Conservation (phyloP, 2,113 vertebrate species). For the Pseudorasbora parva region DNA sequence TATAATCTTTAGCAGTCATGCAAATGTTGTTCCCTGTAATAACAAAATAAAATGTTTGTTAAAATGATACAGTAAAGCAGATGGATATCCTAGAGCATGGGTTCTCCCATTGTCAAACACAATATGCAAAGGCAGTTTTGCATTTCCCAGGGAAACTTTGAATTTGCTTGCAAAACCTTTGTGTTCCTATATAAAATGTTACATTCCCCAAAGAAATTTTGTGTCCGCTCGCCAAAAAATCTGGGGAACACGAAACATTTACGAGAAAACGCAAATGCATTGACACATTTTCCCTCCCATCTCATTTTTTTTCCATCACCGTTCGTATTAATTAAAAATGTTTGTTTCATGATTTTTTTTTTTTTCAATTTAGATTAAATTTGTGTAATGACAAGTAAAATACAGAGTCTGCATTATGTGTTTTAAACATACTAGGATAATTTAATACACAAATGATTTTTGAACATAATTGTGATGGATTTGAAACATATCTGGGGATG, state of each 20-base stretch:
- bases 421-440: not conserved
- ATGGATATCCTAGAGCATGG: not conserved
- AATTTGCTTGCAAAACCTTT: too few species aligned
- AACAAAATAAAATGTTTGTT: not conserved
- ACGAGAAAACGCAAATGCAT: too few species aligned
- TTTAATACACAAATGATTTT: slow-evolving; percentile 24
- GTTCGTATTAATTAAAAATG: too few species aligned
- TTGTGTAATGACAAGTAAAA: too few species aligned
- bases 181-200: too few species aligned
- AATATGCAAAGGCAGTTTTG: not conserved
- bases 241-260: too few species aligned
- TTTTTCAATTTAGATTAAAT: not conserved
- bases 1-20: not conserved
- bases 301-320: too few species aligned
- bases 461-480: slow-evolving; percentile 36
- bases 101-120: not conserved
- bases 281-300: too few species aligned
- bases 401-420: not conserved
- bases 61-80: not conserved
- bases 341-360: too few species aligned
- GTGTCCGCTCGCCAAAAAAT: too few species aligned
- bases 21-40: not conserved
- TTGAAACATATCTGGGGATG: slow-evolving; percentile 33
- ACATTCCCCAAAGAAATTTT: too few species aligned
- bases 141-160: too few species aligned